Conservation (phyloP, 2,888 invertebrate species). For the Macrosiphum euphorbiae region DNA sequence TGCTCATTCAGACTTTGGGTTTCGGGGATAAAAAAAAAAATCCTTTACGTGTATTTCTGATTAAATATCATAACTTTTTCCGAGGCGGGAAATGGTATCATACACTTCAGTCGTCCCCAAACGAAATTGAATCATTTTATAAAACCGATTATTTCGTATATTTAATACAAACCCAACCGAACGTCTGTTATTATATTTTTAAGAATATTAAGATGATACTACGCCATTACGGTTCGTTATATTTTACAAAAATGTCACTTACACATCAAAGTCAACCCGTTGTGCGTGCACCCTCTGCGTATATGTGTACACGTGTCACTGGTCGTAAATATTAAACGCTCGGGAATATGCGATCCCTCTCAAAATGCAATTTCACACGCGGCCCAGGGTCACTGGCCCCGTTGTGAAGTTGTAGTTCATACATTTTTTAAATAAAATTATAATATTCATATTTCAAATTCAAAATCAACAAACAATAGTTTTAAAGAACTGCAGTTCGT, state of each 20-base stretch:
- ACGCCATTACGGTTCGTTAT: background rate
- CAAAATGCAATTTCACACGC: conserved; percentile 55
- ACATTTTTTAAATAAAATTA: conserved; percentile 10
- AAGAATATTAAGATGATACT: background rate
- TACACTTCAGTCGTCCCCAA: background rate
- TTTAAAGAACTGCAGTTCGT: background rate
- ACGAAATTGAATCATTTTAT: background rate
- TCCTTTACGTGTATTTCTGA: background rate
- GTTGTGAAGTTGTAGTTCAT: background rate
- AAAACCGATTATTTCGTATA: background rate
- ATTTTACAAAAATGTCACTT: conserved; percentile 39
- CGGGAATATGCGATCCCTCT: conserved; percentile 32
- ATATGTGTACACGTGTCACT: conserved; percentile 34
- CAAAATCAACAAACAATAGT: background rate
- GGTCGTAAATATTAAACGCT: conserved; percentile 56
- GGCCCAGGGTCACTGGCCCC: conserved; percentile 49
- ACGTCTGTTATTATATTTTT: background rate
- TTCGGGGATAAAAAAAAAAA: background rate
- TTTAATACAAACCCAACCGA: background rate
- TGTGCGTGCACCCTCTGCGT: background rate
- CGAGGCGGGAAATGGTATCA: background rate
- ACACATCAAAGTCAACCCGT: conserved; percentile 43
- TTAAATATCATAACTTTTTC: background rate
- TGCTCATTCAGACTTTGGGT: background rate
- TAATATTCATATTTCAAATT: background rate